Evolutionary conservation across 2,113 vertebrate genomes (phyloP).

Genomic region (Thunnus maccoyii): DNA sequence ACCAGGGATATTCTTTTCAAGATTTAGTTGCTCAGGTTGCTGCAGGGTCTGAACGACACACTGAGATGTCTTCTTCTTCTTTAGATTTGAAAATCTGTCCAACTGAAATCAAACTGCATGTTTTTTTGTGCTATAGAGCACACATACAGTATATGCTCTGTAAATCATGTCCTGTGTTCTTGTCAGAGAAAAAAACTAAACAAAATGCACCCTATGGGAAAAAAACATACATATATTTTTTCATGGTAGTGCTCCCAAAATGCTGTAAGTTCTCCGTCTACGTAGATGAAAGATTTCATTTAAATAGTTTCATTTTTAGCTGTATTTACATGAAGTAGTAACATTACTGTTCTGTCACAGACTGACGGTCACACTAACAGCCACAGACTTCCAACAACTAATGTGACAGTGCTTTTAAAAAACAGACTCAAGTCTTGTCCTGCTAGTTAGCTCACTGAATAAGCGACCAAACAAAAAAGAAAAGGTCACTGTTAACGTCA

Average conservation of each 20-base stretch:
- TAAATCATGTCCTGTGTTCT: not conserved
- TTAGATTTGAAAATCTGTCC: not conserved
- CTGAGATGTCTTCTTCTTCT: not conserved
- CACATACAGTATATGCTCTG: not conserved
- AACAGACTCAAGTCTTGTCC: no score
- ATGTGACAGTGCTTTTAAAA: no score
- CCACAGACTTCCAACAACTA: not conserved
- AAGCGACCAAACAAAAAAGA: not conserved
- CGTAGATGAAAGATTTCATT: no score
- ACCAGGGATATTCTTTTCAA: slow-evolving; percentile 2
- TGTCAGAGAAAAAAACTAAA: not conserved
- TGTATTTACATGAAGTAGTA: not conserved
- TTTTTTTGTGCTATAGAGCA: not conserved
- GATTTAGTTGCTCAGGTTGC: not conserved
- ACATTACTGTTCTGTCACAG: not conserved
- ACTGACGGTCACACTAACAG: not conserved
- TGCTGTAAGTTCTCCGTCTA: not conserved
- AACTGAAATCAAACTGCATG: not conserved
- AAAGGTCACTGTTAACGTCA: not conserved
- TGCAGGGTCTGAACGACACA: not conserved
- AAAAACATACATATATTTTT: not conserved
- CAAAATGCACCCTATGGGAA: not conserved
- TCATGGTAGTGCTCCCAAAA: not conserved
- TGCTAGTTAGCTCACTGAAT: not conserved
- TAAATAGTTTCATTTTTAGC: no score